Evolutionary conservation across 2,888 invertebrate genomes (phyloP), one percentile per base, ranked within the genome.

Genomic region (Zygogramma bicolorata): DNA sequence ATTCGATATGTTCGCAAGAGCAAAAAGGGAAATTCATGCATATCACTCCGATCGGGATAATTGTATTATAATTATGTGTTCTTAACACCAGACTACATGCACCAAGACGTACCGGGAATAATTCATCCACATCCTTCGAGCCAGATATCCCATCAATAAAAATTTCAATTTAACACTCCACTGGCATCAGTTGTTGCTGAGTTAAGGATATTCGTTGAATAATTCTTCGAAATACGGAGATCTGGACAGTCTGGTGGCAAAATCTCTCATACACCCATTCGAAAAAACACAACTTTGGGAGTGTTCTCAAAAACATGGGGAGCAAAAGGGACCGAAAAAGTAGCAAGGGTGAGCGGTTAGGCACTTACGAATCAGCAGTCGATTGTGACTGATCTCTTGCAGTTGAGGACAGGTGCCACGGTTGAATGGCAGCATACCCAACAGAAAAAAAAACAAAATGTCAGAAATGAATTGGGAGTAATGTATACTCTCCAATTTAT

Each of bases 141-240:
- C 15, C 53, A 71, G 74, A 74, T 74, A 75, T 65, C 57, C 59
- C 68, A 75, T 75, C 75, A 70, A 70, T 69, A 72, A 71, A 75
- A 68, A 66, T 58, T 65, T 29, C 59, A 63, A 71, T 74, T 71
- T 75, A 68, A 72, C 71, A 70, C 73, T 70, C 57, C 62, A 65
- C 68, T 49, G 70, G 63, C 59, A 59, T 63, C 42, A 42, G 15
- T 42, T n/a, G 5, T 42, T 15, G 18, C 42, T n/a, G n/a, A n/a
- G n/a, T n/a, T n/a, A n/a, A n/a, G n/a, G n/a, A n/a, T n/a, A n/a
- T n/a, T n/a, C n/a, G n/a, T n/a, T 7, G 18, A 42, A 15, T n/a
- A 2, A 42, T 42, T 42, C n/a, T 42, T n/a, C 42, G n/a, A 6
- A 42, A 42, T 15, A 15, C 18, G 5, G 42, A 42, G 5, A 42